Conservation (phyloP, 1,140 invertebrate species). For the Rhynchophorus ferrugineus region DNA sequence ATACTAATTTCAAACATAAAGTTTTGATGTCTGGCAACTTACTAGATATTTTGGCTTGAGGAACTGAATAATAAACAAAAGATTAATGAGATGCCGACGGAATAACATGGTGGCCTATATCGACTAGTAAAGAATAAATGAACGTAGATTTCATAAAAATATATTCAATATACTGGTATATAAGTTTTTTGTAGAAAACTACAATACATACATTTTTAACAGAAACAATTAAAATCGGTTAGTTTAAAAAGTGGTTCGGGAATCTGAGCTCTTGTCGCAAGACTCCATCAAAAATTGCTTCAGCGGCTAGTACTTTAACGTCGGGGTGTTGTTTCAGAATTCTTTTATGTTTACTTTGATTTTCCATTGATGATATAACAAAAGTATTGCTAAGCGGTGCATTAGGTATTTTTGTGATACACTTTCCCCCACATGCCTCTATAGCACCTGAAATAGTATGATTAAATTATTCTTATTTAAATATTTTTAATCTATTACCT, state of each 20-base stretch:
- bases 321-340: constrained; percentile 35
- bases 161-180: too few species aligned
- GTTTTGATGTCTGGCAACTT: too few species aligned
- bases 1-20: too few species aligned
- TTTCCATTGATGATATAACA: constrained; percentile 29
- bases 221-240: too few species aligned
- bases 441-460: constrained; percentile 33
- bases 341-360: constrained; percentile 30
- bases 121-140: too few species aligned
- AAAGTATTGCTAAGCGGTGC: constrained; percentile 24
- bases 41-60: too few species aligned
- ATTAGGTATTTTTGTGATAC: constrained; percentile 24
- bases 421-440: constrained; percentile 36
- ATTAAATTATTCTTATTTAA: constrained; percentile 4
- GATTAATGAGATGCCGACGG: too few species aligned
- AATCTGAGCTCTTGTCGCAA: constrained; percentile 42
- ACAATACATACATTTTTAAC: too few species aligned
- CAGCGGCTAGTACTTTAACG: constrained; percentile 40
- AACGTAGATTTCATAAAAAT: too few species aligned
- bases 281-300: constrained; percentile 45
- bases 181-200: too few species aligned
- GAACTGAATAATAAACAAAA: too few species aligned
- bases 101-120: too few species aligned
- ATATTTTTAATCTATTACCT: constrained; percentile 24
- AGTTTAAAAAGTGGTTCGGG: constrained; percentile 15